Evolutionary conservation across 2,113 vertebrate species (phyloP).

Genomic region (Albula glossodonta): DNA sequence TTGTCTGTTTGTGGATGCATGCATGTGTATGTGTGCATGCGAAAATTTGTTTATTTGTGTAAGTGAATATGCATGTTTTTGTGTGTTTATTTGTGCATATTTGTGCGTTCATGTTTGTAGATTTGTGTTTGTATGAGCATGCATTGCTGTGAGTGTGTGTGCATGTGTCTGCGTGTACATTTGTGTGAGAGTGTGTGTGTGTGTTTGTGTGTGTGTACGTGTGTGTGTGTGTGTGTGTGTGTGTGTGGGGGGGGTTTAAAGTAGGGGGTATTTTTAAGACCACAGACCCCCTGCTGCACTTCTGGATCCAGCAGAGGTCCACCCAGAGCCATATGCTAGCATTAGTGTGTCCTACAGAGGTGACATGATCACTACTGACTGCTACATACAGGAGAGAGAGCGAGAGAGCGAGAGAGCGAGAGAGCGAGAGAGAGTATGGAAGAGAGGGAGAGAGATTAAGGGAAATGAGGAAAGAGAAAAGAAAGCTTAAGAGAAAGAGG

Average conservation of each 20-base stretch:
- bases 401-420: neutral
- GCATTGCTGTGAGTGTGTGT: neutral
- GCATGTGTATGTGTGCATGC: neutral
- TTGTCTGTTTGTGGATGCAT: neutral
- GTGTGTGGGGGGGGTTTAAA: neutral
- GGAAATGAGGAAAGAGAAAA: neutral
- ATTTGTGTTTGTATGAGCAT: too few relatives aligned
- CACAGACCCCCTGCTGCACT: neutral
- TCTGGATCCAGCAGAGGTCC: constrained; percentile 64
- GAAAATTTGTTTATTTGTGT: constrained; percentile 8
- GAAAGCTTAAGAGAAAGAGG: neutral
- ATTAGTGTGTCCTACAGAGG: constrained; percentile 70
- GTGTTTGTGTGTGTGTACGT: neutral
- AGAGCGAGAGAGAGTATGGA: constrained; percentile 42
- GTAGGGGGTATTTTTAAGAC: neutral
- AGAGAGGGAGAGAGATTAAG: neutral
- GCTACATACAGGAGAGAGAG: constrained; percentile 66
- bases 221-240: neutral
- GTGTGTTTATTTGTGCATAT: neutral
- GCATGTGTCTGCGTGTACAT: constrained; percentile 14
- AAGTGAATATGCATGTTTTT: neutral
- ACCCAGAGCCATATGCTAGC: constrained; percentile 80
- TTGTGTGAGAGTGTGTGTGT: neutral
- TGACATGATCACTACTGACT: constrained; percentile 86
- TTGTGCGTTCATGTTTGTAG: neutral